Evolutionary conservation across 2,888 invertebrate genomes (phyloP).

Genomic region (Eulithis prunata): DNA sequence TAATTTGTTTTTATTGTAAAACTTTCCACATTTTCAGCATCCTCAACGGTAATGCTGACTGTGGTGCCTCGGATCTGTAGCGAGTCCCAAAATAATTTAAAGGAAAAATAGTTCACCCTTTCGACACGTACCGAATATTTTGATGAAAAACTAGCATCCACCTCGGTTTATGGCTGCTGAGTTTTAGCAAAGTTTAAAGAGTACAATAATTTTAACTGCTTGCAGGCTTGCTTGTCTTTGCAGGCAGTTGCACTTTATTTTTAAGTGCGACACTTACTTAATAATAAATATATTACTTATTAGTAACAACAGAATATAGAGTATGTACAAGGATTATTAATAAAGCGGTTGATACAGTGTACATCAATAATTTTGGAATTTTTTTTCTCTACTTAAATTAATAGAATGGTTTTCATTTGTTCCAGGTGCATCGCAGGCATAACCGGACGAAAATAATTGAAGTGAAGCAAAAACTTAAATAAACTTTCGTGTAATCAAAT

Average conservation of each 20-base stretch:
- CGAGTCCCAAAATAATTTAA: constrained; percentile 32
- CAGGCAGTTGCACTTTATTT: too few species aligned
- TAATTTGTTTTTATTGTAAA: constrained; percentile 79
- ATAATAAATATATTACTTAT: too few species aligned
- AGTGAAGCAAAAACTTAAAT: constrained; percentile 41
- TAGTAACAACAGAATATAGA: too few species aligned
- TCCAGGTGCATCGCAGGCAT: constrained; percentile 27
- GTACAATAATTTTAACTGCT: too few species aligned
- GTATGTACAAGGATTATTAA: too few species aligned
- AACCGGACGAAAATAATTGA: neutral
- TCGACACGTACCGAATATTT: neutral
- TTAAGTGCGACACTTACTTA: too few species aligned
- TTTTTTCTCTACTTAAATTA: too few species aligned
- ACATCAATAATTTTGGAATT: too few species aligned
- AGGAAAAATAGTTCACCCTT: constrained; percentile 6
- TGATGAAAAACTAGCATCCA: neutral
- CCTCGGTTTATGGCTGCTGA: neutral
- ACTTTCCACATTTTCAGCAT: constrained; percentile 71
- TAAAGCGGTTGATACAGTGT: too few species aligned
- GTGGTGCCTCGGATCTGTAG: constrained; percentile 46
- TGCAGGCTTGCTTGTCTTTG: too few species aligned
- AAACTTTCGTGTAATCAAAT: constrained; percentile 53
- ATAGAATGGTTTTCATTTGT: constrained; percentile 21
- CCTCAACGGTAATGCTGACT: constrained; percentile 55
- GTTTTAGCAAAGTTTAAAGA: neutral